Percentiles rank a stretch among this genome's conserved stretches.
phyloP scores from a whole-genome alignment of 2,113 vertebrate genomes.

The Heterocephalus glaber region DNA sequence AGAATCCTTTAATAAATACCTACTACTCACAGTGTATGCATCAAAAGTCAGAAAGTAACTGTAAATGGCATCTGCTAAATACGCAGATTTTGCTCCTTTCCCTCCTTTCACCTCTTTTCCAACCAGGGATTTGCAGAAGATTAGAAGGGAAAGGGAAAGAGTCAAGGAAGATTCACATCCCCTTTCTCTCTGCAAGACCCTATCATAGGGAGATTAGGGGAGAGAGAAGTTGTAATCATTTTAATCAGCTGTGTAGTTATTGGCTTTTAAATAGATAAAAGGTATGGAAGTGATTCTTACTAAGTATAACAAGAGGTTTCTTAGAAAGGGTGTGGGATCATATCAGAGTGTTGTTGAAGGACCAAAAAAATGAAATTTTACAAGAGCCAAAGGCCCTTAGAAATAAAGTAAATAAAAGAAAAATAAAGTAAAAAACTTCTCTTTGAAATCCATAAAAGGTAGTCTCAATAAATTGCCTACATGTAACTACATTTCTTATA shows the following conservation, averaged over 20 bases:
- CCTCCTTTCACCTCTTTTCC: not conserved
- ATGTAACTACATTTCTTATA: not conserved
- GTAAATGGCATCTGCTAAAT: not conserved
- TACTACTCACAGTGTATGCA: not conserved
- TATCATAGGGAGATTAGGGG: accelerated
- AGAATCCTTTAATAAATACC: not conserved
- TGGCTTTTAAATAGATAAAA: not conserved
- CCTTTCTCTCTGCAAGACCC: too few species aligned
- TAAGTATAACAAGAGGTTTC: not conserved
- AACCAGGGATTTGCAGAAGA: not conserved
- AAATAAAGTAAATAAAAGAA: not conserved
- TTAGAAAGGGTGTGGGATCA: not conserved
- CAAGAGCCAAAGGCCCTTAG: not conserved
- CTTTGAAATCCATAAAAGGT: not conserved
- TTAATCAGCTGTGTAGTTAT: not conserved
- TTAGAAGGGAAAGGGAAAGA: accelerated
- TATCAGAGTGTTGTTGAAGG: not conserved
- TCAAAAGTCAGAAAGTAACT: not conserved
- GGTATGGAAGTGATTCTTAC: not conserved
- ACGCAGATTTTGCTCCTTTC: not conserved
- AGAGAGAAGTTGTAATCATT: not conserved
- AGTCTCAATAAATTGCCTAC: not conserved
- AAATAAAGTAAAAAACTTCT: not conserved
- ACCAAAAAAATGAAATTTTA: not conserved
- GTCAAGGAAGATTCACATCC: not conserved